phyloP scores from a whole-genome alignment of 2,113 vertebrate genomes.

The Callithrix jacchus region DNA sequence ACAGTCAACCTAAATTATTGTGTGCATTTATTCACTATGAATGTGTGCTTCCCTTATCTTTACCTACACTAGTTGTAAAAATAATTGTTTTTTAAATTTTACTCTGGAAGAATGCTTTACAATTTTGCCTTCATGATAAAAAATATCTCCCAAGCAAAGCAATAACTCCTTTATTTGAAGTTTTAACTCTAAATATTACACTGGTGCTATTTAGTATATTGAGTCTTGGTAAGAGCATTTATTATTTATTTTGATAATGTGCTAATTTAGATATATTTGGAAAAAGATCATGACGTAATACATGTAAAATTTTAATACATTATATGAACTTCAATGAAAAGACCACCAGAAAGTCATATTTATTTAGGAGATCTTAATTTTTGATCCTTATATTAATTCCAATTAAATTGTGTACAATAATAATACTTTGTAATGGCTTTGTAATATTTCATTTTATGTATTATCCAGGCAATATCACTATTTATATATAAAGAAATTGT shows the following conservation, averaged over 20 bases:
- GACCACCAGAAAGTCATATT: background rate
- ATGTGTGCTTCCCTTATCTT: conserved; percentile 16
- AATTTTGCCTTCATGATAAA: background rate
- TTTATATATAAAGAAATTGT: background rate
- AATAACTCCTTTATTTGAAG: background rate
- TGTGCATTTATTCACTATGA: conserved; percentile 52
- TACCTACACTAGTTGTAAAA: background rate
- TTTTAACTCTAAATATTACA: background rate
- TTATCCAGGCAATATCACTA: background rate
- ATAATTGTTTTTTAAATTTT: background rate
- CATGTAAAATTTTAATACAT: background rate
- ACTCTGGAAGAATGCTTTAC: conserved; percentile 21
- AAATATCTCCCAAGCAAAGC: background rate
- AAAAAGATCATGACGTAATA: background rate
- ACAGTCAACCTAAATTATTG: conserved; percentile 60
- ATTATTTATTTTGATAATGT: background rate
- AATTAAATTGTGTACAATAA: background rate
- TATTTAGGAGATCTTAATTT: background rate
- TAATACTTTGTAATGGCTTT: background rate
- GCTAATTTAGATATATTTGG: background rate
- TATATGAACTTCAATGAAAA: background rate
- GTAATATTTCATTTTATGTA: background rate
- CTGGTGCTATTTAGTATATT: background rate
- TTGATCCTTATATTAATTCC: background rate
- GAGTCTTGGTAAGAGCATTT: background rate